These are phyloP conservation scores for Pharmacophagus antenor DNA, from an alignment of 2,888 invertebrate species.

Conservation along the genomic window DNA sequence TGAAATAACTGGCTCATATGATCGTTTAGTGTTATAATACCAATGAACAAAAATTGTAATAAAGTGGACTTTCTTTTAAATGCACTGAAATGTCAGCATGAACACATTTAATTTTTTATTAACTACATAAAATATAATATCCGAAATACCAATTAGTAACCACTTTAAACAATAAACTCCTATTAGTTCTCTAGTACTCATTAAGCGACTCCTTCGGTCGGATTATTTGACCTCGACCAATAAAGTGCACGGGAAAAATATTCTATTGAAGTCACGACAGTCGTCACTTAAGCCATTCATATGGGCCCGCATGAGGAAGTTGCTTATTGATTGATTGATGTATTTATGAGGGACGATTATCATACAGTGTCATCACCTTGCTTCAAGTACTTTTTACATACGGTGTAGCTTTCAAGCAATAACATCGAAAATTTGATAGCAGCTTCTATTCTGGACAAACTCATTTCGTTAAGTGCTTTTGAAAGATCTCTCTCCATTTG, in stretches of 20 bases:
- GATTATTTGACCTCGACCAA: constrained; percentile 70
- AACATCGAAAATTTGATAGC: constrained; percentile 21
- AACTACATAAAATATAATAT: constrained; percentile 9
- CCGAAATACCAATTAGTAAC: constrained; percentile 29
- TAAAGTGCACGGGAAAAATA: constrained; percentile 70
- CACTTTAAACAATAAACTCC: constrained; percentile 53
- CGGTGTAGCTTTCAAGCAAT: constrained; percentile 24
- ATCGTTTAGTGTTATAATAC: no score
- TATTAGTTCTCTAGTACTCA: constrained; percentile 69
- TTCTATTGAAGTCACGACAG: constrained; percentile 64
- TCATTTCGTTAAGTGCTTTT: constrained; percentile 39
- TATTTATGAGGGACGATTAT: constrained; percentile 56
- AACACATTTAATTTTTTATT: neutral
- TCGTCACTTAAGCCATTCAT: constrained; percentile 69
- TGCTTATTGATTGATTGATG: constrained; percentile 66
- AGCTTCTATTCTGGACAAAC: constrained; percentile 17
- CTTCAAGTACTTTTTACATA: constrained; percentile 24
- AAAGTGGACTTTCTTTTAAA: no score
- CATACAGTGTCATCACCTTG: constrained; percentile 45
- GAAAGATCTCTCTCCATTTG: constrained; percentile 51
- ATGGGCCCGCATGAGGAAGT: constrained; percentile 76
- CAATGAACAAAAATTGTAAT: no score
- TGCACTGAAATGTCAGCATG: neutral
- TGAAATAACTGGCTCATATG: no score
- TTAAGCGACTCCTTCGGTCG: constrained; percentile 65